phyloP scores from a whole-genome alignment of 2,888 invertebrate genomes.

The Galeruca laticollis region DNA sequence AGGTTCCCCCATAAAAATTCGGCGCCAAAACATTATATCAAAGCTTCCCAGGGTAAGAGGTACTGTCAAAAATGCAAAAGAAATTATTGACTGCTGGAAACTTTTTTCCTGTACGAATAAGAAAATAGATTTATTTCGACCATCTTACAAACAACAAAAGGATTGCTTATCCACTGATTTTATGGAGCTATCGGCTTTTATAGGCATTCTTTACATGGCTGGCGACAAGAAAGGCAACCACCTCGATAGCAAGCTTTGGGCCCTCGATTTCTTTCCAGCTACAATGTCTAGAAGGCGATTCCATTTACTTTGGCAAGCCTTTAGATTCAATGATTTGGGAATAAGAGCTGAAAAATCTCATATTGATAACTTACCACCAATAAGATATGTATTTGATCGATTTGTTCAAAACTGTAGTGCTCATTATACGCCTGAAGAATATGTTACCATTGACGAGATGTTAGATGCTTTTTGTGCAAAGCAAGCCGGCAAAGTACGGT shows the following conservation, averaged over 20 bases:
- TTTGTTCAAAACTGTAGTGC: constrained; percentile 9
- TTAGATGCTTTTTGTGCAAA: constrained; percentile 49
- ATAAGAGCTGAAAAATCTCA: too few species aligned
- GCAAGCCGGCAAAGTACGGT: constrained; percentile 54
- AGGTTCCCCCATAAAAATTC: too few species aligned
- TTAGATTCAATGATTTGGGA: too few species aligned
- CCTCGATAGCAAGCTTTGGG: constrained; percentile 39
- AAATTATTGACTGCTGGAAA: constrained; percentile 26
- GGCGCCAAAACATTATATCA: too few species aligned
- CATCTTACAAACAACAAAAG: constrained; percentile 39
- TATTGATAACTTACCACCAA: too few species aligned
- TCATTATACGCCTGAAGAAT: constrained; percentile 8
- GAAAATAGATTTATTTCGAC: too few species aligned
- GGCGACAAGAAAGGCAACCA: constrained; percentile 41
- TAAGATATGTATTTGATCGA: too few species aligned
- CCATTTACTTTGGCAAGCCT: neutral
- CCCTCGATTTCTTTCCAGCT: constrained; percentile 47
- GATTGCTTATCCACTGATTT: constrained; percentile 35
- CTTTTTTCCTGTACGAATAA: too few species aligned
- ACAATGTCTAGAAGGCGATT: neutral
- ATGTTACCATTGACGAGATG: constrained; percentile 22
- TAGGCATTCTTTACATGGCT: constrained; percentile 54
- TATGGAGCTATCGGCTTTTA: constrained; percentile 50
- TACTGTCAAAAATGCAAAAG: constrained; percentile 37
- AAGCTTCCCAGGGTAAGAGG: constrained; percentile 35